A percentile compares a stretch with the other conserved stretches of the same genome.
These are phyloP conservation scores for Polymixis flavicincta DNA, from an alignment of 2,888 invertebrate species.

Conservation along the genomic window DNA sequence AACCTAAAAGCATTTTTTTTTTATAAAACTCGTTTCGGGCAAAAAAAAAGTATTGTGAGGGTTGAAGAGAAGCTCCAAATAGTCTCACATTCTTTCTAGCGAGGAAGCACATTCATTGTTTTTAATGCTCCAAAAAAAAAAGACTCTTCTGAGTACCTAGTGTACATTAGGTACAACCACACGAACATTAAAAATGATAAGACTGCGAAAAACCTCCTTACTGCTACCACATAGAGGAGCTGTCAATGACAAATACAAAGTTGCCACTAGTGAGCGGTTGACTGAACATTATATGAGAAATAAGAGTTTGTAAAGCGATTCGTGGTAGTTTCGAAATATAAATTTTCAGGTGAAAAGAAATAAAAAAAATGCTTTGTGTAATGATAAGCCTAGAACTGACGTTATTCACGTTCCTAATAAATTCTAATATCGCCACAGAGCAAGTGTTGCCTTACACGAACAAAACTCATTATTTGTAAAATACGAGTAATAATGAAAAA, in stretches of 20 bases:
- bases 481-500: constrained; percentile 13
- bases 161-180: neutral
- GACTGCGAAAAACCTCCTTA: neutral
- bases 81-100: too few relatives aligned
- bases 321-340: neutral
- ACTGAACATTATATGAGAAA: neutral
- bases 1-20: too few relatives aligned
- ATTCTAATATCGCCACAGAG: neutral
- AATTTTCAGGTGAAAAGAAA: neutral
- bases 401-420: neutral
- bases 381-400: neutral
- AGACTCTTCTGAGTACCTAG: too few relatives aligned
- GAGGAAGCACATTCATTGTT: too few relatives aligned
- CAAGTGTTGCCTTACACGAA: neutral
- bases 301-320: neutral
- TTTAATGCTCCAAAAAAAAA: neutral
- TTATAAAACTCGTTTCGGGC: too few relatives aligned
- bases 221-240: neutral
- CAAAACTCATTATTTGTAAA: constrained; percentile 10
- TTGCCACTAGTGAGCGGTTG: neutral
- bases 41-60: too few relatives aligned
- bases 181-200: neutral
- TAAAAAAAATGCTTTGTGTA: neutral
- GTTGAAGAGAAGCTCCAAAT: too few relatives aligned
- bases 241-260: neutral